phyloP scores from a whole-genome alignment of 1,140 invertebrate genomes.

The Whitmania pigra region DNA sequence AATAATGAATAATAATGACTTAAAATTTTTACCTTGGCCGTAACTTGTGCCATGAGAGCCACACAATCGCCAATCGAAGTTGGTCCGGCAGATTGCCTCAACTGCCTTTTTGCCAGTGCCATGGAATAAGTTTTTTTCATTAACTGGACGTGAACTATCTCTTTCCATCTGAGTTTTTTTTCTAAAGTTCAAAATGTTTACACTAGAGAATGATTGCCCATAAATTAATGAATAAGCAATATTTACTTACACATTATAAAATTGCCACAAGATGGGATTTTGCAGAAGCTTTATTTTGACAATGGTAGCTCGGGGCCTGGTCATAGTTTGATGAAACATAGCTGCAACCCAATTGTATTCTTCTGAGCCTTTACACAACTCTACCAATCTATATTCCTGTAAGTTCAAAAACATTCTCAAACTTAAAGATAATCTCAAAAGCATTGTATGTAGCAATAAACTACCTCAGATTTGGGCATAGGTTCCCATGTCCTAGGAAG shows the following conservation, averaged over 20 bases:
- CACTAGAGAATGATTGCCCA: no score
- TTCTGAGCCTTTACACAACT: background rate
- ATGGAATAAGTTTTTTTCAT: constrained; percentile 34
- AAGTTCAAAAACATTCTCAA: background rate
- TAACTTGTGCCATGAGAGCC: constrained; percentile 36
- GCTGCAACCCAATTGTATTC: constrained; percentile 16
- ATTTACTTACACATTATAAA: constrained; percentile 13
- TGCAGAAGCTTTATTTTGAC: constrained; percentile 18
- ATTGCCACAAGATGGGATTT: constrained; percentile 18
- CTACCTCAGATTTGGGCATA: constrained; percentile 14
- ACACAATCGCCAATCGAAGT: constrained; percentile 38
- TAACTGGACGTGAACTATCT: background rate
- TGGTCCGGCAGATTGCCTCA: constrained; percentile 34
- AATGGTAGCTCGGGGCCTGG: constrained; percentile 14
- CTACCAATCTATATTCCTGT: constrained; percentile 18
- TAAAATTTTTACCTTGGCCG: constrained; percentile 32
- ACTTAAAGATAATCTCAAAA: background rate
- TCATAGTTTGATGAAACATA: constrained; percentile 15
- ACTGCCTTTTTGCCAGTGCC: constrained; percentile 31
- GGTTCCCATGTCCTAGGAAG: constrained; percentile 16
- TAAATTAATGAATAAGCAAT: no score
- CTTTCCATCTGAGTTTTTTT: constrained; percentile 19
- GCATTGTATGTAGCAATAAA: background rate
- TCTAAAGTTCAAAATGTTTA: background rate
- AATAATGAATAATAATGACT: no score